Evolutionary conservation across 2,113 vertebrate genomes (phyloP).

Genomic region (Eudyptes chrysolophus): DNA sequence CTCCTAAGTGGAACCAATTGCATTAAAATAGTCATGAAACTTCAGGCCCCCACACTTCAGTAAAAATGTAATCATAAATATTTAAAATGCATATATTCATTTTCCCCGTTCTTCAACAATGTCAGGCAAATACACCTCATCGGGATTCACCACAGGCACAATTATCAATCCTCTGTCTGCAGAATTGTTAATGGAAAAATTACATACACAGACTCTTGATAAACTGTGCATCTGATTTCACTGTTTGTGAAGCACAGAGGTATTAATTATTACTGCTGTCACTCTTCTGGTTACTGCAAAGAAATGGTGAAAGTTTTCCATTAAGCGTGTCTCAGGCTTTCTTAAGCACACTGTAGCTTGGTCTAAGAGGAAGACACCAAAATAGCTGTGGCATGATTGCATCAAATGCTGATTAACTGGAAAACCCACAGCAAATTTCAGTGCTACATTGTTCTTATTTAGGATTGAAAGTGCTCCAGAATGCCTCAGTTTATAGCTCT

Average conservation of each 20-base stretch:
- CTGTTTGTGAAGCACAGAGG: slow-evolving; percentile 44
- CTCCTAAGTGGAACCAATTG: slow-evolving; percentile 70
- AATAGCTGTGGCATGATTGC: background rate
- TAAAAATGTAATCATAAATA: slow-evolving; percentile 71
- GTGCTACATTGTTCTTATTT: background rate
- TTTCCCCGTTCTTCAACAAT: slow-evolving; percentile 50
- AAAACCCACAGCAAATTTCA: background rate
- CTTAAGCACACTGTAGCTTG: background rate
- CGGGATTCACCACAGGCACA: slow-evolving; percentile 56
- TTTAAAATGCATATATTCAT: slow-evolving; percentile 70
- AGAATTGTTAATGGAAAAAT: slow-evolving; percentile 73
- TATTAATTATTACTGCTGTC: slow-evolving; percentile 40
- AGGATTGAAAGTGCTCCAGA: background rate
- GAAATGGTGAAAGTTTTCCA: background rate
- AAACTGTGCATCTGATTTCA: slow-evolving; percentile 63
- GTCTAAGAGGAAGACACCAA: background rate
- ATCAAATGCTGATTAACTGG: background rate
- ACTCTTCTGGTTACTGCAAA: background rate
- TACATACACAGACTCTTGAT: slow-evolving; percentile 54
- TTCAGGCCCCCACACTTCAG: slow-evolving; percentile 46
- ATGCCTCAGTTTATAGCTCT: background rate
- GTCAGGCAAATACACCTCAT: slow-evolving; percentile 41
- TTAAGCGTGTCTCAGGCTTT: background rate
- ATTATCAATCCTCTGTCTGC: slow-evolving; percentile 65
- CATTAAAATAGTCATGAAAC: slow-evolving; percentile 65